Evolutionary conservation across 1,140 invertebrate species (phyloP), one percentile per base, ranked within the genome.

Genomic region (Maniola jurtina): DNA sequence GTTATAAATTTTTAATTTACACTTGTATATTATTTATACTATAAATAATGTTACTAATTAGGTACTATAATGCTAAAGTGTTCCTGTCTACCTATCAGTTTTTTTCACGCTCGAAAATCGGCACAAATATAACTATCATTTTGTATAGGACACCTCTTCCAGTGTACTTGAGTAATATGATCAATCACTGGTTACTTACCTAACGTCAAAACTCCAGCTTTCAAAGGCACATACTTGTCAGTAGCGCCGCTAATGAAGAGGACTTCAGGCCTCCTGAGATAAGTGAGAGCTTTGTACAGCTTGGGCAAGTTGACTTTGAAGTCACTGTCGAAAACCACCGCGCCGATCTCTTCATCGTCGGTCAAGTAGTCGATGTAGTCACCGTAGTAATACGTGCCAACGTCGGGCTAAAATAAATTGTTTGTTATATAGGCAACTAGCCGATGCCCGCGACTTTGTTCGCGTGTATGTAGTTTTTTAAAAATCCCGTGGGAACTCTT

Each of bases 301-400:
- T 92, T 92, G 0, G 85, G 66, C 10, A 89, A 67, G 36, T 81
- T 91, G 10, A 92, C 66, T 77, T 90, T 91, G 64, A 90, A 91
- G 69, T 92, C 92, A 50, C 91, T 87, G 78, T 92, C 92, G 59
- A 92, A 83, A 8, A 92, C 76, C 10, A 92, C 92, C 6, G 92
- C 92, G 0, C 92, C 80, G 13, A 93, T 82, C 3, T 89, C 88
- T 15, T 88, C 70, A 10, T 89, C 76, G 14, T 87, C 79, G 13
- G 81, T 75, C 2, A 92, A 73, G 47, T 88, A 82, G 34, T 77
- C 56, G 1, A 76, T 65, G 59, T 88, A 84, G 15, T 85, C 80
- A 6, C 56, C 40, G 50, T 78, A 90, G 56, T 48, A 79, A 5
- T 92, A 90, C 10, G 86, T 67, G 4, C 77, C 61, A 0, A 74